Conservation (phyloP, 1,140 invertebrate species). For the Scaptodrosophila lebanonensis region DNA sequence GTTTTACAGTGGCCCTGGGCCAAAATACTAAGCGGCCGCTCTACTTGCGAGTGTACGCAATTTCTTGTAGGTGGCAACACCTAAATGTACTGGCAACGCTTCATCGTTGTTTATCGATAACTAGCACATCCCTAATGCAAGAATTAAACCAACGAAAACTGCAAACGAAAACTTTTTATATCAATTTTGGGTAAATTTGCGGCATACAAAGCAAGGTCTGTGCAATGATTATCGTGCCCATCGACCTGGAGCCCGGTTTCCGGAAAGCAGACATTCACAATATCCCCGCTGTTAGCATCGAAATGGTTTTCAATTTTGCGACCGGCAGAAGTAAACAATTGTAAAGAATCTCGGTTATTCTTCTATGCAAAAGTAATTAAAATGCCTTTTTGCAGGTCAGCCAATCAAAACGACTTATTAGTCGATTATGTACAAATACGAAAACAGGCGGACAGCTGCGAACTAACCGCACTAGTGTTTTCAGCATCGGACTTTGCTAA, state of each 20-base stretch:
- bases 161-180: too few relatives aligned
- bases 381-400: slow-evolving; percentile 6
- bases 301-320: slow-evolving; percentile 55
- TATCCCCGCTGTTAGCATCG: slow-evolving; percentile 47
- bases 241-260: slow-evolving; percentile 65
- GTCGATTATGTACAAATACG: slow-evolving; percentile 66
- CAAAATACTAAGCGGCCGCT: too few relatives aligned
- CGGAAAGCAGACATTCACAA: slow-evolving; percentile 61
- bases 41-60: too few relatives aligned
- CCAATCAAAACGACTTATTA: slow-evolving; percentile 47
- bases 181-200: background rate
- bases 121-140: too few relatives aligned
- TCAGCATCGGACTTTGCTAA: slow-evolving; percentile 36
- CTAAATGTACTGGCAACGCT: too few relatives aligned
- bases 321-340: slow-evolving; percentile 36
- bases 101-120: too few relatives aligned
- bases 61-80: too few relatives aligned
- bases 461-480: slow-evolving; percentile 55
- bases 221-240: slow-evolving; percentile 61
- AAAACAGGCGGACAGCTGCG: slow-evolving; percentile 34
- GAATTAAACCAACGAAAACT: too few relatives aligned
- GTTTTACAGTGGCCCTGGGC: too few relatives aligned
- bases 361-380: background rate
- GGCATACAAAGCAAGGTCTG: slow-evolving; percentile 36
- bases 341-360: slow-evolving; percentile 19